Evolutionary conservation across 2,888 invertebrate species (phyloP).

Genomic region (Sericinus montela): DNA sequence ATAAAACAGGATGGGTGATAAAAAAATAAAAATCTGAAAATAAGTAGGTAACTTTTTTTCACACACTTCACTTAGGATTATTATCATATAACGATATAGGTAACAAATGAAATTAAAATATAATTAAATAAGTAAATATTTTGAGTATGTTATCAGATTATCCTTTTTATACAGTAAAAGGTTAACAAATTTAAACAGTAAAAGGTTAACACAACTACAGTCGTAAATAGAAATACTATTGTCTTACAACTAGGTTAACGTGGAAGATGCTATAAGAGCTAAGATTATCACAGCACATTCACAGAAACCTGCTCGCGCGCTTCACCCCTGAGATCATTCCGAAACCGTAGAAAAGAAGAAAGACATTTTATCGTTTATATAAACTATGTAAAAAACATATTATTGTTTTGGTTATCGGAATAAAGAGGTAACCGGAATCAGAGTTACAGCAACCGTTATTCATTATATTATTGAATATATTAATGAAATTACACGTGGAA

Average conservation of each 20-base stretch:
- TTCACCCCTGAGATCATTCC: conserved; percentile 30
- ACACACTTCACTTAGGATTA: conserved; percentile 69
- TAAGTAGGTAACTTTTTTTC: conserved; percentile 77
- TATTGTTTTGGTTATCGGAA: neutral
- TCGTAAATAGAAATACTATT: conserved; percentile 71
- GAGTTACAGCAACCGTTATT: conserved; percentile 3
- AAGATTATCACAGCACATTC: conserved; percentile 75
- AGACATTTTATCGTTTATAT: too few species aligned
- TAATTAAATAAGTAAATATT: conserved; percentile 37
- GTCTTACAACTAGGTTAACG: conserved; percentile 70
- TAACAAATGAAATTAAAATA: conserved; percentile 43
- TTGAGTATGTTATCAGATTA: conserved; percentile 61
- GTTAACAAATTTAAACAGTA: conserved; percentile 60
- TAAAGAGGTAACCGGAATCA: conserved; percentile 8
- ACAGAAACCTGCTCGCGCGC: conserved; percentile 54
- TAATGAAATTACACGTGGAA: conserved; percentile 5
- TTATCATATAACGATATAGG: conserved; percentile 57
- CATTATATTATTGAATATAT: conserved; percentile 27
- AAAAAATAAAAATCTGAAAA: conserved; percentile 78
- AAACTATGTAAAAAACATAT: too few species aligned
- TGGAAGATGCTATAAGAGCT: conserved; percentile 73
- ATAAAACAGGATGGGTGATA: conserved; percentile 71
- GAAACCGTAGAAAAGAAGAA: conserved; percentile 16
- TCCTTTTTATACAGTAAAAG: conserved; percentile 67
- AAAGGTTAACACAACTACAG: conserved; percentile 46